Base-by-base conservation (phyloP, 2,797 vertebrate species). In the Amblyopsis hoosieri region DNA sequence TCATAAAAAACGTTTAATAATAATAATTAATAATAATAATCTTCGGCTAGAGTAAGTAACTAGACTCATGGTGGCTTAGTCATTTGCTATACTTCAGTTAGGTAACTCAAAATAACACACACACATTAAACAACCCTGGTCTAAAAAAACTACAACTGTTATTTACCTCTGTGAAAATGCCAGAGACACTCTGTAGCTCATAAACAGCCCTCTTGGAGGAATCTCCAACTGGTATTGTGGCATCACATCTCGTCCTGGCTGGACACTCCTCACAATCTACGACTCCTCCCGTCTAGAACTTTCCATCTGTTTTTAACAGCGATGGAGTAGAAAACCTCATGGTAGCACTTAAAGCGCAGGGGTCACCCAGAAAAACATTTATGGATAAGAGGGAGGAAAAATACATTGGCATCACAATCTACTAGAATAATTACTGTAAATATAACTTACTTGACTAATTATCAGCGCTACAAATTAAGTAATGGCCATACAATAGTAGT, bases 251-350 rank as follows among this genome's bases (percentile, higher is more conserved):
- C 54, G 67, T 64, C 62, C 63, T 71, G 67, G 57, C 80, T 45
- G 15, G 12, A 64, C 7, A 2, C 23, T 23, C 45, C 8, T n/a
- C n/a, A 45, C 23, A 45, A 54, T 46, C 51, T 23, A 6, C 2
- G 1, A 3, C 57, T 31, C 2, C 56, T 49, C 46, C 64, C 60
- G 46, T 50, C 46, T 12, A 52, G 8, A 74, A 19, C 3, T 75
- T 81, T 85, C 75, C 82, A 74, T 72, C 64, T 14, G 53, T 58
- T 58, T 55, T 60, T 52, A 46, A 17, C 31, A 54, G 65, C 52
- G 72, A 37, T 37, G 33, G 33, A 37, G 33, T 37, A 37, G 50
- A 69, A 64, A 62, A 57, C 37, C 60, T 76, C 2, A 11, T 66
- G 69, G 69, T 69, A 74, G 51, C 53, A 5, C 55, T 64, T 75